phyloP scores from a whole-genome alignment of 2,888 invertebrate species.

The Nephrotoma appendiculata region DNA sequence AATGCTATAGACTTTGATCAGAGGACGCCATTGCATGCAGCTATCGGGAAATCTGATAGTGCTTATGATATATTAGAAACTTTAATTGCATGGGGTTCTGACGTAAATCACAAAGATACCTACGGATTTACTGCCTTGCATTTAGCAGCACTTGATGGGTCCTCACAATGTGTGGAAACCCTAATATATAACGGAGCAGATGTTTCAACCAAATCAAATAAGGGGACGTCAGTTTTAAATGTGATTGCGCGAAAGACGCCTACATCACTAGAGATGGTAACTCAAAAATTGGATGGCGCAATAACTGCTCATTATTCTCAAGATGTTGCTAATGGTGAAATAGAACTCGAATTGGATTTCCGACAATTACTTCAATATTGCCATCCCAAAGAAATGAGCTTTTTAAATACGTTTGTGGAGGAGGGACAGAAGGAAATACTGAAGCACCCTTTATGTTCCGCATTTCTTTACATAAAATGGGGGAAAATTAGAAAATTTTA shows the following conservation, averaged over 20 bases:
- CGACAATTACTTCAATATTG: conserved; percentile 69
- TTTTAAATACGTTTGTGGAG: conserved; percentile 73
- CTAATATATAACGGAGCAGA: conserved; percentile 74
- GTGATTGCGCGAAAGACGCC: conserved; percentile 78
- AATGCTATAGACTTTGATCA: conserved; percentile 69
- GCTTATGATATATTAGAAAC: conserved; percentile 70
- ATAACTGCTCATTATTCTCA: conserved; percentile 65
- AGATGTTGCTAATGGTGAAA: conserved; percentile 61
- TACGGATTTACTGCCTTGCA: conserved; percentile 78
- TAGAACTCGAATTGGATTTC: conserved; percentile 69
- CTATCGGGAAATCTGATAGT: conserved; percentile 67
- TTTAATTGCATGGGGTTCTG: conserved; percentile 63
- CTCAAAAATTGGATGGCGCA: conserved; percentile 66
- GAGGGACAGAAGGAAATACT: conserved; percentile 80
- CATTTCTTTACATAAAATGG: conserved; percentile 80
- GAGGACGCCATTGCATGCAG: conserved; percentile 68
- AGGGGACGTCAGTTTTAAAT: conserved; percentile 72
- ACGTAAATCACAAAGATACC: conserved; percentile 70
- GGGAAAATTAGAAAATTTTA: conserved; percentile 81
- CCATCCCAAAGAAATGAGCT: conserved; percentile 71
- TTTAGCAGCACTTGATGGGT: conserved; percentile 70
- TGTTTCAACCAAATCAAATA: conserved; percentile 76
- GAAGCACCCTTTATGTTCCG: conserved; percentile 74
- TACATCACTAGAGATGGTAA: conserved; percentile 67
- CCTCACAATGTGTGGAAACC: conserved; percentile 72